Percentiles rank a stretch among this genome's conserved stretches.
Evolutionary conservation across 2,888 invertebrate genomes (phyloP).

Genomic region (Hypsopygia costalis): DNA sequence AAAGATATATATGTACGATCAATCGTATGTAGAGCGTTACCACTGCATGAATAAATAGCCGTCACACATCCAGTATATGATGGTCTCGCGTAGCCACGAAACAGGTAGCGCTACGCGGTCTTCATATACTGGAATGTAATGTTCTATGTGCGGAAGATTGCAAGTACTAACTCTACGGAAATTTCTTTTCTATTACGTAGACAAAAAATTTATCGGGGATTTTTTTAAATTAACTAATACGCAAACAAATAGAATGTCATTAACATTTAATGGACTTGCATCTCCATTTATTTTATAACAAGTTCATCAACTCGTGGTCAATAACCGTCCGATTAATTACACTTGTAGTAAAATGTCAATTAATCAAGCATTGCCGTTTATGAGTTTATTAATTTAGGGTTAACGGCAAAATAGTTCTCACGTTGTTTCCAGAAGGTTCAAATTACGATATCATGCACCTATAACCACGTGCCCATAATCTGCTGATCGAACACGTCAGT

Average conservation of each 20-base stretch:
- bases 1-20: too few species aligned
- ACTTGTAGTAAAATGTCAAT: constrained; percentile 39
- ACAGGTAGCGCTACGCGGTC: too few species aligned
- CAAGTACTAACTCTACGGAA: too few species aligned
- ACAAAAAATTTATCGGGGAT: too few species aligned
- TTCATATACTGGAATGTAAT: too few species aligned
- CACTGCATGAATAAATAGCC: too few species aligned
- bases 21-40: too few species aligned
- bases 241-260: neutral
- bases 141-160: too few species aligned
- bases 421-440: constrained; percentile 19
- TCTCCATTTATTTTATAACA: neutral
- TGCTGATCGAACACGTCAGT: constrained; percentile 35
- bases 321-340: constrained; percentile 1
- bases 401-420: neutral
- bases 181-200: too few species aligned
- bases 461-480: constrained; percentile 30
- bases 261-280: constrained; percentile 5
- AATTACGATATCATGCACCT: constrained; percentile 13
- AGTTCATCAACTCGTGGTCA: constrained; percentile 8
- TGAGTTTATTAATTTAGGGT: neutral
- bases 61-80: too few species aligned
- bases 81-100: too few species aligned
- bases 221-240: neutral
- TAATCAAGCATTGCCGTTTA: constrained; percentile 17